Percentiles rank a stretch among this genome's conserved stretches.
These are phyloP conservation scores for Hypothenemus hampei DNA, from an alignment of 1,140 invertebrate genomes.

Conservation along the genomic window DNA sequence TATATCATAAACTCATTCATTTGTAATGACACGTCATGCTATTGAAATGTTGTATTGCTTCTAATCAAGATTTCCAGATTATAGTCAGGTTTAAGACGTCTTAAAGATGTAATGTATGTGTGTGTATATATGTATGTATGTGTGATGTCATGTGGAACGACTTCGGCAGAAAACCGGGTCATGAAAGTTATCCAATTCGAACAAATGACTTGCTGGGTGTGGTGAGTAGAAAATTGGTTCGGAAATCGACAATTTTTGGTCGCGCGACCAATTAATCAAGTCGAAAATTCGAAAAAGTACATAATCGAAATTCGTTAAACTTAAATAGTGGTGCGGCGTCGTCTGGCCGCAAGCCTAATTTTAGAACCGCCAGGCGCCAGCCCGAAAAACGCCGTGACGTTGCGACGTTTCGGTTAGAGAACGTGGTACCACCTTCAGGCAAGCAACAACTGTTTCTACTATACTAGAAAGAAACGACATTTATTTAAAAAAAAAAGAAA, in stretches of 20 bases:
- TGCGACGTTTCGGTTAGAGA: not conserved
- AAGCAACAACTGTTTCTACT: not conserved
- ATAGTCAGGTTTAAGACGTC: no score
- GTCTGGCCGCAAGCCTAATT: slow-evolving; percentile 24
- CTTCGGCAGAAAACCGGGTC: not conserved
- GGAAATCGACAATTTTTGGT: not conserved
- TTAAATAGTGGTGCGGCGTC: slow-evolving; percentile 17
- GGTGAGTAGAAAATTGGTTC: not conserved
- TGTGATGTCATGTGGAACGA: not conserved
- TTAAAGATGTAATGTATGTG: not conserved
- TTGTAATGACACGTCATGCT: no score
- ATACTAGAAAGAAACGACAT: not conserved
- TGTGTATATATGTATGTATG: not conserved
- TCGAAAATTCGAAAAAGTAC: not conserved
- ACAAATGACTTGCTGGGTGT: not conserved
- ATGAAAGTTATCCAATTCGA: not conserved
- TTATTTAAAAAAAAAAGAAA: not conserved
- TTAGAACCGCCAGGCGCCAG: slow-evolving; percentile 20
- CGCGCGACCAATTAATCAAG: not conserved
- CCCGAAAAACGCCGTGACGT: slow-evolving; percentile 10
- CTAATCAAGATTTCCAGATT: no score
- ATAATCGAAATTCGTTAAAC: slow-evolving; percentile 13
- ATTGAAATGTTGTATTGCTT: no score
- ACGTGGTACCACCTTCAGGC: not conserved
- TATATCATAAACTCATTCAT: not conserved